Conservation (phyloP, 2,888 invertebrate species). For the Mermis nigrescens region DNA sequence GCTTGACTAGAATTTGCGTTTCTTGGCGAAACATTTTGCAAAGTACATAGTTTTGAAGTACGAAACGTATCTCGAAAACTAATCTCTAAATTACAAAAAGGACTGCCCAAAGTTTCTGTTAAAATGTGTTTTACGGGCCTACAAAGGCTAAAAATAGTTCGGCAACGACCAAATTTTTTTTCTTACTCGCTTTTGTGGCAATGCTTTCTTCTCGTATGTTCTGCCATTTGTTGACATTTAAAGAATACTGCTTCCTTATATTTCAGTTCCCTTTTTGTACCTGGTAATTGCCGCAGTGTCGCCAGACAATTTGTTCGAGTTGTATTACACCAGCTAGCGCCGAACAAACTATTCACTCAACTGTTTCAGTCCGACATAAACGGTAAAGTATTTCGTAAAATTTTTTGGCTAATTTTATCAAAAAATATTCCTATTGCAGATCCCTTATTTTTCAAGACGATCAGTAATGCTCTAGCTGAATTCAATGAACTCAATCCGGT, state of each 20-base stretch:
- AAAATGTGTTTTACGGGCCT: too few relatives aligned
- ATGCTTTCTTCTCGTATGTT: too few relatives aligned
- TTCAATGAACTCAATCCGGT: slow-evolving; percentile 87
- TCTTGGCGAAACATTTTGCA: too few relatives aligned
- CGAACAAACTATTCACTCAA: slow-evolving; percentile 86
- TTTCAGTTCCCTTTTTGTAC: slow-evolving; percentile 54
- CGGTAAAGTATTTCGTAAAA: slow-evolving; percentile 40
- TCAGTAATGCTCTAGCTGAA: slow-evolving; percentile 75
- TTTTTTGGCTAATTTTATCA: neutral
- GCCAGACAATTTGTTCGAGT: slow-evolving; percentile 91
- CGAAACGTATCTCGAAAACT: too few relatives aligned
- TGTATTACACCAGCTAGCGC: slow-evolving; percentile 81
- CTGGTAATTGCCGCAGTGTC: slow-evolving; percentile 81
- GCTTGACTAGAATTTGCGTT: neutral
- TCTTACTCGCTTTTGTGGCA: too few relatives aligned
- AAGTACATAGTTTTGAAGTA: too few relatives aligned
- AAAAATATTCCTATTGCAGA: slow-evolving; percentile 25
- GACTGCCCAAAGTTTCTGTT: too few relatives aligned
- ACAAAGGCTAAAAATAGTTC: too few relatives aligned
- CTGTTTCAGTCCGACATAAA: slow-evolving; percentile 74
- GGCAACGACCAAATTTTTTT: too few relatives aligned
- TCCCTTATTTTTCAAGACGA: slow-evolving; percentile 73
- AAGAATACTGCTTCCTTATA: too few relatives aligned
- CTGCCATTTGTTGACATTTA: too few relatives aligned
- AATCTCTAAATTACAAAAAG: too few relatives aligned